Conservation (phyloP, 2,888 invertebrate genomes). For the Chrysotoxum bicinctum region DNA sequence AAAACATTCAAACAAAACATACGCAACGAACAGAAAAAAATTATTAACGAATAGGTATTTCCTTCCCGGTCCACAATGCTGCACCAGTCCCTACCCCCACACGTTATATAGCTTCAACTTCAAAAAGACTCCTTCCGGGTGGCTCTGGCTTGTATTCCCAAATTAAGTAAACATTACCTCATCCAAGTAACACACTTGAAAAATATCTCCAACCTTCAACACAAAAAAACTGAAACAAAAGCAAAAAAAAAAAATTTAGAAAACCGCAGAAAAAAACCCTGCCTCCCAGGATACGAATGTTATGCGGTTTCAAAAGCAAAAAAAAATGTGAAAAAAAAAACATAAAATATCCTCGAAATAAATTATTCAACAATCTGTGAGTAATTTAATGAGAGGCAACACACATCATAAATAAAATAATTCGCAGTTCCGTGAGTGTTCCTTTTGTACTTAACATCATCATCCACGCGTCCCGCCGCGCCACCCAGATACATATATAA, state of each 20-base stretch:
- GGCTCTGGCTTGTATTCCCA: constrained; percentile 36
- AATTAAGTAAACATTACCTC: constrained; percentile 62
- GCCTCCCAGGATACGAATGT: constrained; percentile 46
- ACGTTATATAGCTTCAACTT: constrained; percentile 26
- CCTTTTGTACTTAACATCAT: constrained; percentile 58
- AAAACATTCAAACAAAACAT: constrained; percentile 34
- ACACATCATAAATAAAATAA: constrained; percentile 74
- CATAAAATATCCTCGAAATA: constrained; percentile 60
- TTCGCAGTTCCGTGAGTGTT: constrained; percentile 65
- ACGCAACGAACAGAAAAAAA: constrained; percentile 15
- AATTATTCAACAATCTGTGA: constrained; percentile 74
- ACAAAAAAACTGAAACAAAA: constrained; percentile 38
- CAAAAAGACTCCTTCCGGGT: constrained; percentile 34
- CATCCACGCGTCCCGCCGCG: constrained; percentile 23
- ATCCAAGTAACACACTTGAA: constrained; percentile 58
- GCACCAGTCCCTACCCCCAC: background rate
- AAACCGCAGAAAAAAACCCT: constrained; percentile 21
- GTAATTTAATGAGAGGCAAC: constrained; percentile 74
- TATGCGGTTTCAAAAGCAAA: constrained; percentile 47
- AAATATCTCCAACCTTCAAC: constrained; percentile 4
- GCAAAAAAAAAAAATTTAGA: constrained; percentile 21
- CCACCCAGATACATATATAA: background rate
- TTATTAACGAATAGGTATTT: constrained; percentile 31
- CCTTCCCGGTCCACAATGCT: background rate
- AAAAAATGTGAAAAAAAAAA: constrained; percentile 15